Conservation (phyloP, 1,140 invertebrate genomes). For the Ips nitidus region DNA sequence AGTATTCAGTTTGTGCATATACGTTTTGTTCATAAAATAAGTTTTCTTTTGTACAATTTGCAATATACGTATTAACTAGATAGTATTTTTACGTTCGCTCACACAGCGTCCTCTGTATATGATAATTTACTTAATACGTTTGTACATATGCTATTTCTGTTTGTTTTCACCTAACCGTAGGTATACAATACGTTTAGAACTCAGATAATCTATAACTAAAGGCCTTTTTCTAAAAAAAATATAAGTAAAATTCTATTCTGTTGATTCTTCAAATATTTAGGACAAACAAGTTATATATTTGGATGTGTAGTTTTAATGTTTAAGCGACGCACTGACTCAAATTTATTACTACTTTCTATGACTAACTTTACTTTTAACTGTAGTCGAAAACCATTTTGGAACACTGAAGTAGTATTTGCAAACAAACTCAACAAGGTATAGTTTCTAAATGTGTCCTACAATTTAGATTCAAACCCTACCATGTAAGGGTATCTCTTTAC, state of each 20-base stretch:
- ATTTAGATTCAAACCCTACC: too few relatives aligned
- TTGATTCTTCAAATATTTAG: slow-evolving; percentile 34
- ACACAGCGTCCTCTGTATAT: neutral
- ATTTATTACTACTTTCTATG: too few relatives aligned
- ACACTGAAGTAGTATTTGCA: too few relatives aligned
- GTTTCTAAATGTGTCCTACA: too few relatives aligned
- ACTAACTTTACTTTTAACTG: too few relatives aligned
- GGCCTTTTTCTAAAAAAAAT: slow-evolving; percentile 23
- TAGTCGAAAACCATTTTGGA: too few relatives aligned
- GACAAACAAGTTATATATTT: slow-evolving; percentile 20
- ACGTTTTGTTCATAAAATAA: slow-evolving; percentile 24
- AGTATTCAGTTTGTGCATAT: slow-evolving; percentile 19
- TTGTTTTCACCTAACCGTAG: neutral
- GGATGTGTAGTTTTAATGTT: slow-evolving; percentile 6
- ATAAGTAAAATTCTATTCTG: slow-evolving; percentile 28
- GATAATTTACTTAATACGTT: neutral
- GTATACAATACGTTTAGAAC: slow-evolving; percentile 11
- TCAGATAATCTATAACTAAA: slow-evolving; percentile 23
- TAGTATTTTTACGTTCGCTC: slow-evolving; percentile 14
- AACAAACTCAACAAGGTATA: too few relatives aligned
- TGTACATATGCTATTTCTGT: neutral
- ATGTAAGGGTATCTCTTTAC: too few relatives aligned
- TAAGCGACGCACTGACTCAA: neutral
- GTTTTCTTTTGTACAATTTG: slow-evolving; percentile 32
- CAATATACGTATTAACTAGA: slow-evolving; percentile 26